These are phyloP conservation scores for Pristionchus maxplancki DNA, from an alignment of 2,888 invertebrate genomes.

Conservation along the genomic window DNA sequence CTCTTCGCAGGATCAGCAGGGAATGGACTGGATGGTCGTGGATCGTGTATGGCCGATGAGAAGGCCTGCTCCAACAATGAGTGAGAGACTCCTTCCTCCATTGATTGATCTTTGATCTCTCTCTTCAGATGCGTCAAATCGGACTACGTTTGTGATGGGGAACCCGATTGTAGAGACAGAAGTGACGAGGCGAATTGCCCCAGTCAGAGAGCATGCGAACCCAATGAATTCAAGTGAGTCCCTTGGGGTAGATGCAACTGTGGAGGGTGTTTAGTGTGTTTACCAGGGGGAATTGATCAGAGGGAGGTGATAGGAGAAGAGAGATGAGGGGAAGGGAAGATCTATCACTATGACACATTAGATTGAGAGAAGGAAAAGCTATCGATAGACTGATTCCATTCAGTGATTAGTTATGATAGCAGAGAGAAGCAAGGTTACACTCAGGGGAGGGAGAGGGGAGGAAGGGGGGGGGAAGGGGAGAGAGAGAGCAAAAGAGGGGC, in stretches of 20 bases:
- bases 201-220: conserved; percentile 72
- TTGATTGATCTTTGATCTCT: conserved; percentile 33
- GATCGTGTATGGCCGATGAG: conserved; percentile 72
- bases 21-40: background rate
- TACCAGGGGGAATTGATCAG: background rate
- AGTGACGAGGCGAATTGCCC: conserved; percentile 75
- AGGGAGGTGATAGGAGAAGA: background rate
- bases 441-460: background rate
- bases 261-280: conserved; percentile 2
- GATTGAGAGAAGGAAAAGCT: background rate
- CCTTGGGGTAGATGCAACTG: background rate
- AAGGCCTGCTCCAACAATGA: conserved; percentile 88
- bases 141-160: conserved; percentile 86
- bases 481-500: background rate
- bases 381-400: background rate
- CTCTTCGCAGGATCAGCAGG: conserved; percentile 44
- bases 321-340: background rate
- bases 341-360: conserved; percentile 38
- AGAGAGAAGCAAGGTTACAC: conserved; percentile 23
- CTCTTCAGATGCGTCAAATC: conserved; percentile 83
- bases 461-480: background rate
- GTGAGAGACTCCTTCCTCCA: conserved; percentile 81
- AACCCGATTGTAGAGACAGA: conserved; percentile 84
- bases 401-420: conserved; percentile 42
- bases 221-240: conserved; percentile 70